Evolutionary conservation across 1,140 invertebrate genomes (phyloP).

Genomic region (Charaxes varanes): DNA sequence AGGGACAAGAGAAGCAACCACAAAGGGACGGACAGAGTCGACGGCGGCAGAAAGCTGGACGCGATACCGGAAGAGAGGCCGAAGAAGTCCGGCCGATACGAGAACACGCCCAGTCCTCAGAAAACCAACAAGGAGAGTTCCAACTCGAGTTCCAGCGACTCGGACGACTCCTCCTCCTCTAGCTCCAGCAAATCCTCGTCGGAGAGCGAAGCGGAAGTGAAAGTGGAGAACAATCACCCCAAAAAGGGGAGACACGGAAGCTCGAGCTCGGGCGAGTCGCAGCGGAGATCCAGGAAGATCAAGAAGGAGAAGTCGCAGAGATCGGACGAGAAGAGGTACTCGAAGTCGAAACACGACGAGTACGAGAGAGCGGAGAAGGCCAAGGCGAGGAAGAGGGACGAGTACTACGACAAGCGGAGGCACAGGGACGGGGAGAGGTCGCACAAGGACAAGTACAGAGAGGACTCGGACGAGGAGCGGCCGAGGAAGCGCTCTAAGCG

Average conservation of each 20-base stretch:
- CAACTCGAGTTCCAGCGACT: slow-evolving; percentile 37
- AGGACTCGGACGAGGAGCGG: slow-evolving; percentile 47
- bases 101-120: slow-evolving; percentile 53
- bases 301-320: slow-evolving; percentile 49
- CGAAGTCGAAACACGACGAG: slow-evolving; percentile 44
- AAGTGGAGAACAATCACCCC: slow-evolving; percentile 27
- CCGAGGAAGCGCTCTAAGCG: slow-evolving; percentile 44
- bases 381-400: slow-evolving; percentile 33
- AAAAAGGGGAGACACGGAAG: slow-evolving; percentile 57
- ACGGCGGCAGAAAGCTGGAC: slow-evolving; percentile 38
- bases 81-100: slow-evolving; percentile 41
- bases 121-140: slow-evolving; percentile 38
- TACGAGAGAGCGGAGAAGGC: slow-evolving; percentile 34
- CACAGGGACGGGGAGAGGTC: slow-evolving; percentile 41
- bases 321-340: slow-evolving; percentile 36
- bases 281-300: slow-evolving; percentile 41
- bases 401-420: slow-evolving; percentile 38
- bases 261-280: slow-evolving; percentile 41
- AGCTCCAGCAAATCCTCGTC: slow-evolving; percentile 43
- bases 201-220: slow-evolving; percentile 38
- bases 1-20: slow-evolving; percentile 48
- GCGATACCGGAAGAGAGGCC: slow-evolving; percentile 42
- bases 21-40: slow-evolving; percentile 43
- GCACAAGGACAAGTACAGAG: slow-evolving; percentile 46
- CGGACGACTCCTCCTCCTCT: slow-evolving; percentile 42